Evolutionary conservation across 2,888 invertebrate genomes (phyloP).

Genomic region (Meteorus colon): DNA sequence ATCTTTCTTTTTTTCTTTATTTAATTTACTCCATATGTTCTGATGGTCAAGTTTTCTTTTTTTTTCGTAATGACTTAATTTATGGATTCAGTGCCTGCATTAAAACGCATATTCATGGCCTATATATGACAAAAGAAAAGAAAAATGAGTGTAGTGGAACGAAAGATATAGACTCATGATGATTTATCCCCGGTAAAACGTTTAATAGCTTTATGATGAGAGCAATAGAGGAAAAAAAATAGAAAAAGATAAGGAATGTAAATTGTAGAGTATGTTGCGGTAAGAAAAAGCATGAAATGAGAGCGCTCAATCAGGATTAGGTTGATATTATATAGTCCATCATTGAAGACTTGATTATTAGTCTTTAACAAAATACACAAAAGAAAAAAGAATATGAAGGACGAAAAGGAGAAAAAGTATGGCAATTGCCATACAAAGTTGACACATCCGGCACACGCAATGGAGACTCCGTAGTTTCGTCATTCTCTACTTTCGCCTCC

Average conservation of each 20-base stretch:
- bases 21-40: slow-evolving; percentile 4
- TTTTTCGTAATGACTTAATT: slow-evolving; percentile 29
- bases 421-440: slow-evolving; percentile 27
- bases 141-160: neutral
- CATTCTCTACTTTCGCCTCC: slow-evolving; percentile 67
- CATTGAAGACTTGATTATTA: neutral
- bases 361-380: neutral
- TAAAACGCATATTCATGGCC: slow-evolving; percentile 18
- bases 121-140: neutral
- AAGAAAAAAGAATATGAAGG: slow-evolving; percentile 10
- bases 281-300: slow-evolving; percentile 1
- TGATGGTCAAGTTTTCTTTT: slow-evolving; percentile 18
- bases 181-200: neutral
- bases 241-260: neutral
- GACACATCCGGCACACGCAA: slow-evolving; percentile 45
- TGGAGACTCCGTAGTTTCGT: slow-evolving; percentile 56
- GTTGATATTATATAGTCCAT: neutral
- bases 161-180: neutral
- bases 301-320: neutral
- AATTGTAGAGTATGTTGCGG: neutral
- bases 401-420: slow-evolving; percentile 8
- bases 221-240: neutral
- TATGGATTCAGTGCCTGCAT: slow-evolving; percentile 14
- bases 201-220: slow-evolving; percentile 6
- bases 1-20: slow-evolving; percentile 5